Base-by-base conservation (phyloP, 2,888 invertebrate genomes). In the Acronicta leporina region DNA sequence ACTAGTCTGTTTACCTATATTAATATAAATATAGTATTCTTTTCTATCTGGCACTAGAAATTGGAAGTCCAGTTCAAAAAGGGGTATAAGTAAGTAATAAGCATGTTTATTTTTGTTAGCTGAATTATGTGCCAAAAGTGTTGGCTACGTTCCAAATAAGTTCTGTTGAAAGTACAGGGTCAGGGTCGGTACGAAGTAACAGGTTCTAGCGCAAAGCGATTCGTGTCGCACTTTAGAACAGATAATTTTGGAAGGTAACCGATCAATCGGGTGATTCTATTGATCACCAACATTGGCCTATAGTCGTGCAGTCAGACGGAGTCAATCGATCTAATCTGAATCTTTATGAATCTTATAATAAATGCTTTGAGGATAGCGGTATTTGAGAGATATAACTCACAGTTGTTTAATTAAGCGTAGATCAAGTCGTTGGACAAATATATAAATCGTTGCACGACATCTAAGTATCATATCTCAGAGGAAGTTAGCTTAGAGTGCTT, bases 91-190 rank as follows among this genome's bases (percentile, higher is more conserved):
- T 20, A 20, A 27, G 27, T 27, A 27, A 7, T 7, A 33, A 0
- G 2, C 14, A 47, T 46, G 13, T 42, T 51, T 33, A 4, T 33
- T 56, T 52, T 38, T 9, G 14, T 13, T 16, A 25, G 8, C 13
- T 11, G 35, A 25, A 35, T 33, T 7, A 25, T 16, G 9, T 43
- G 16, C 8, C 13, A 27, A 10, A 51, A 5, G 8, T 20, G 30
- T 50, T 67, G 67, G 72, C 72, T 35, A 11, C 5, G 33, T 27
- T 42, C 72, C 72, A 53, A 68, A 13, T 10, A 13, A 42, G 45
- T 20, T 27, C 27, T 5, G 10, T 38, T 45, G 50, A 64, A 66
- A 69, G 45, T 56, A 25, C 48, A 64, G 38, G 40, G 49, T 54
- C 16, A 56, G 20, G 40, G 55, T 45, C 53, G 7, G n/a, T 5